A percentile compares a stretch with the other conserved stretches of the same genome.
phyloP scores from a whole-genome alignment of 2,113 vertebrate species.

The Sturnira hondurensis region DNA sequence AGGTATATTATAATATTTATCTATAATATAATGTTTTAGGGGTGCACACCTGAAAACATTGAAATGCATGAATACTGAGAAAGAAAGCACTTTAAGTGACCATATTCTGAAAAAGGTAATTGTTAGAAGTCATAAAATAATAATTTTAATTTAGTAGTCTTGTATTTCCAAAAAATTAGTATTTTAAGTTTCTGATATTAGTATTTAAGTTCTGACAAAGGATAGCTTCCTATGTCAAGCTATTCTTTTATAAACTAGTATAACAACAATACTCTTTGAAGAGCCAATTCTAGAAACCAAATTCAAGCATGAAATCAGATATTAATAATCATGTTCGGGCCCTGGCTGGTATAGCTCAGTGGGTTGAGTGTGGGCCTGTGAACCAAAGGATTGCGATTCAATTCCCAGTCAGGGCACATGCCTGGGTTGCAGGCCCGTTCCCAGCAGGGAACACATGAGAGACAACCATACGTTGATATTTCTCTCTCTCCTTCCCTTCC shows the following conservation, averaged over 20 bases:
- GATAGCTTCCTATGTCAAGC: background rate
- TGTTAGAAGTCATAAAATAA: background rate
- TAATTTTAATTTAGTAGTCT: background rate
- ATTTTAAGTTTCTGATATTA: background rate
- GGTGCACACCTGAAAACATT: background rate
- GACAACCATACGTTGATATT: too few relatives aligned
- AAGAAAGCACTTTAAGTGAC: background rate
- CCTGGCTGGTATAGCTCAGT: too few relatives aligned
- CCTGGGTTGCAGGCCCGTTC: too few relatives aligned
- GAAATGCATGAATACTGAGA: background rate
- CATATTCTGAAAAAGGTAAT: background rate
- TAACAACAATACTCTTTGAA: background rate
- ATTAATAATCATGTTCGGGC: background rate
- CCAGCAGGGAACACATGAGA: too few relatives aligned
- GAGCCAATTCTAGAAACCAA: background rate
- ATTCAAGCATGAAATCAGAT: background rate
- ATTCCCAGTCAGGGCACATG: too few relatives aligned
- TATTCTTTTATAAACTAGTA: background rate
- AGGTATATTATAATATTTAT: too few relatives aligned
- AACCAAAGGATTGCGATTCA: too few relatives aligned
- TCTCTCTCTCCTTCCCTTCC: too few relatives aligned
- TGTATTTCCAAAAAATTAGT: conserved; percentile 17
- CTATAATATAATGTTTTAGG: too few relatives aligned
- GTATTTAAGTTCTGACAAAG: too few relatives aligned
- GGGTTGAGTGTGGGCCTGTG: too few relatives aligned